Base-by-base conservation (phyloP, 2,888 invertebrate genomes). In the Aphidius colemani region DNA sequence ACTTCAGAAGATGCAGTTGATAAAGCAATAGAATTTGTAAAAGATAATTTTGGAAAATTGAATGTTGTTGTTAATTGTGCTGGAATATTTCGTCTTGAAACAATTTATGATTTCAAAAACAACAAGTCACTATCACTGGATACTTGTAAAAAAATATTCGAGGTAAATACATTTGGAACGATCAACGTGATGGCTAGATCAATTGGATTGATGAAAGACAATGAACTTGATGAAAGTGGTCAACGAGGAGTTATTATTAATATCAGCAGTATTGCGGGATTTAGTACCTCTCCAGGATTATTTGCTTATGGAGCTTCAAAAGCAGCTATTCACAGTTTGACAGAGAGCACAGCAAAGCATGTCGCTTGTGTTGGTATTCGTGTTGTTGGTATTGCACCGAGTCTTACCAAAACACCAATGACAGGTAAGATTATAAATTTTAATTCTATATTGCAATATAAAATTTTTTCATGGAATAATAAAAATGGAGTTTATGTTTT, bases 331-430 rank as follows among this genome's bases (percentile, higher is more conserved):
- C 63, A 64, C 1, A 75, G 72, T 7, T 73, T 76, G 73, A 76
- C 75, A 5, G 7, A 71, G 3, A 71, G 75, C 7, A 40, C 75
- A 8, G 75, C 75, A 5, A 66, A 75, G 53, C 65, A 65, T n/a
- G 64, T 75, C 6, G 66, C 70, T 0, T 13, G 56, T 3, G 70
- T 71, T 61, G 75, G 75, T 30, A 76, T 75, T 45, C 67, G 75
- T 70, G 90, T 93, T 18, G 87, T 90, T 51, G 90, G 92, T 3
- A 89, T 95, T 74, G 93, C 93, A 11, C 94, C 94, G 71, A 93
- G 93, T 18, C 70, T 56, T 61, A 65, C 67, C 10, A 71, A 72
- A 1, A 71, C 70, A 1, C 70, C 72, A 7, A 70, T 75, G 73
- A 68, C 66, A 45, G 57, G 76, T 74, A 49, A 55, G 58, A 46